A percentile compares a stretch with the other conserved stretches of the same genome.
phyloP scores from a whole-genome alignment of 64 coral and sea anemone genomes.

The Dendronephthya gigantea region DNA sequence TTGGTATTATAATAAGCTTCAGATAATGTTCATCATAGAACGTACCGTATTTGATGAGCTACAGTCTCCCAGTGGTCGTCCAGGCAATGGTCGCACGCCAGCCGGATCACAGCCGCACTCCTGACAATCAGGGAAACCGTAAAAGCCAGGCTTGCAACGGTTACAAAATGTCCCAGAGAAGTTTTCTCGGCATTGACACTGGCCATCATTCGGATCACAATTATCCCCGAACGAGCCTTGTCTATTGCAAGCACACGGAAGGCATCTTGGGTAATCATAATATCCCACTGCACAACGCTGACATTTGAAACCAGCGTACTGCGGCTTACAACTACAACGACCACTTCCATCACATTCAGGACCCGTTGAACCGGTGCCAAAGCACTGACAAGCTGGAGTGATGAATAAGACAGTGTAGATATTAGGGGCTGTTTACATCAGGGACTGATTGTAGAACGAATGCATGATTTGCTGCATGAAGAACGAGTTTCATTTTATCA shows the following conservation, averaged over 20 bases:
- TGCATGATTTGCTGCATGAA: no score
- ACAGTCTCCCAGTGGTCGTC: slow-evolving; percentile 59
- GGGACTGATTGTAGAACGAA: no score
- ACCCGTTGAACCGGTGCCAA: slow-evolving; percentile 33
- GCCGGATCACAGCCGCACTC: slow-evolving; percentile 67
- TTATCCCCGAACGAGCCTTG: slow-evolving; percentile 45
- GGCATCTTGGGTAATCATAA: slow-evolving; percentile 75
- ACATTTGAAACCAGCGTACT: slow-evolving; percentile 70
- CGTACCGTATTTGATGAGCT: slow-evolving; percentile 78
- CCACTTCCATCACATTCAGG: slow-evolving; percentile 44
- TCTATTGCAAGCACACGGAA: slow-evolving; percentile 59
- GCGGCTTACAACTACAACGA: slow-evolving; percentile 52
- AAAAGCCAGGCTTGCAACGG: slow-evolving; percentile 56
- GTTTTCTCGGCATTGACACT: slow-evolving; percentile 60
- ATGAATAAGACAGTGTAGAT: neutral
- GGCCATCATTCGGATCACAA: slow-evolving; percentile 54
- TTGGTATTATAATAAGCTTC: no score
- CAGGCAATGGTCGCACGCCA: slow-evolving; percentile 61
- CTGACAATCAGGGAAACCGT: slow-evolving; percentile 77
- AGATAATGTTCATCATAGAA: neutral
- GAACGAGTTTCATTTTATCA: no score
- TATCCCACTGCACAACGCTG: slow-evolving; percentile 50
- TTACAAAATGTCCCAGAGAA: slow-evolving; percentile 75
- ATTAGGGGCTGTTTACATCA: no score
- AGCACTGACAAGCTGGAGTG: slow-evolving; percentile 62